Percentiles rank a stretch among this genome's conserved stretches.
phyloP scores from a whole-genome alignment of 2,888 invertebrate genomes.

The Melanchra persicariae region DNA sequence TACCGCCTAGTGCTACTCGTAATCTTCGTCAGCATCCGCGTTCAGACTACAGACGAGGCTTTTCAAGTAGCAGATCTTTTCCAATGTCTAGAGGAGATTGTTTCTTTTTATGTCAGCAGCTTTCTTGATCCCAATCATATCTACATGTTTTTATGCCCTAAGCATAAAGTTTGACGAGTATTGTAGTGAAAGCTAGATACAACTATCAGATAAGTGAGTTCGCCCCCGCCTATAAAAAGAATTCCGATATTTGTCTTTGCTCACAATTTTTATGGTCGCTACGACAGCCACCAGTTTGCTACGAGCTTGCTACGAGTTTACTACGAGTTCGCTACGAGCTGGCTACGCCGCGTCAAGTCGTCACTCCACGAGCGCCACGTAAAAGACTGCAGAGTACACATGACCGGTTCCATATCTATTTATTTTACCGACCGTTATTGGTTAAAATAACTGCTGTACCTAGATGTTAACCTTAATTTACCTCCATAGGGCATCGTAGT shows the following conservation, averaged over 20 bases:
- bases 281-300: conserved; percentile 8
- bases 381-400: conserved; percentile 17
- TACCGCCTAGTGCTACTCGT: conserved; percentile 15
- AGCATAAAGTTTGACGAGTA: conserved; percentile 44
- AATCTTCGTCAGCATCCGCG: conserved; percentile 53
- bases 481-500: conserved; percentile 1
- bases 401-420: conserved; percentile 8
- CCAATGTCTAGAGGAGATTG: conserved; percentile 42
- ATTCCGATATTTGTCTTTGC: conserved; percentile 31
- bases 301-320: conserved; percentile 1
- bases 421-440: conserved; percentile 22
- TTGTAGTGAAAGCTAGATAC: conserved; percentile 44
- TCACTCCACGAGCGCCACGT: conserved; percentile 1
- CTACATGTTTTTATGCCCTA: conserved; percentile 49
- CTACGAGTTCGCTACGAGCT: conserved; percentile 25
- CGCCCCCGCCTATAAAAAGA: conserved; percentile 24
- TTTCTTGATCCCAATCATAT: conserved; percentile 50
- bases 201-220: conserved; percentile 47
- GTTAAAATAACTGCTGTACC: conserved; percentile 23
- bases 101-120: conserved; percentile 48
- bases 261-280: conserved; percentile 22
- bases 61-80: conserved; percentile 52
- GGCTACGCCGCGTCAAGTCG: conserved; percentile 24
- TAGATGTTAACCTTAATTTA: conserved; percentile 2
- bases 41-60: conserved; percentile 55